Evolutionary conservation across 1,140 invertebrate genomes (phyloP).

Genomic region (Magallana angulata): DNA sequence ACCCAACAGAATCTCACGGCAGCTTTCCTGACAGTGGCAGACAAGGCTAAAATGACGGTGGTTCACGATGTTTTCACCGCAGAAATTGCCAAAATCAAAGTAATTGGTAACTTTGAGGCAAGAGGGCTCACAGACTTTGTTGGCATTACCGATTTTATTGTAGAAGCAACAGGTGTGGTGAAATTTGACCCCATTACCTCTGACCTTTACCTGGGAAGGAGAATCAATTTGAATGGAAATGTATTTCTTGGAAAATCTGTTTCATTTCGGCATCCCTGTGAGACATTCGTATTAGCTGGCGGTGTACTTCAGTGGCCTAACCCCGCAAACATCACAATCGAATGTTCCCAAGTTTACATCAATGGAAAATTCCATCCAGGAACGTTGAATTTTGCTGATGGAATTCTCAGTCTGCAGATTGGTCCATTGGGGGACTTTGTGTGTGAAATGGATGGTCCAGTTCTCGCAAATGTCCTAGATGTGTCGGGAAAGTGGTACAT

Average conservation of each 20-base stretch:
- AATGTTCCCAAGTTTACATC: slow-evolving; percentile 66
- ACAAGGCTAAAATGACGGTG: slow-evolving; percentile 34
- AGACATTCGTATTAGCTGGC: slow-evolving; percentile 58
- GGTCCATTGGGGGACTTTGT: slow-evolving; percentile 58
- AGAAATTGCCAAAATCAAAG: slow-evolving; percentile 38
- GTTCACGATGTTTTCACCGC: slow-evolving; percentile 43
- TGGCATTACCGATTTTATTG: slow-evolving; percentile 52
- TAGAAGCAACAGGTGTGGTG: slow-evolving; percentile 57
- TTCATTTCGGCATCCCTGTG: slow-evolving; percentile 63
- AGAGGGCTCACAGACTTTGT: slow-evolving; percentile 38
- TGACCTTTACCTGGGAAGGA: slow-evolving; percentile 59
- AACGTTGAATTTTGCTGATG: slow-evolving; percentile 57
- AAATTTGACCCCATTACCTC: slow-evolving; percentile 60
- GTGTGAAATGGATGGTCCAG: slow-evolving; percentile 57
- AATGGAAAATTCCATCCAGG: slow-evolving; percentile 64
- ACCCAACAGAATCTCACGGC: slow-evolving; percentile 50
- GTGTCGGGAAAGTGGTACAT: slow-evolving; percentile 64
- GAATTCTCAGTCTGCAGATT: slow-evolving; percentile 51
- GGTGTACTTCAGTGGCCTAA: slow-evolving; percentile 59
- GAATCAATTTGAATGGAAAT: slow-evolving; percentile 57
- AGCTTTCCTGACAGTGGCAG: slow-evolving; percentile 46
- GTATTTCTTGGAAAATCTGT: slow-evolving; percentile 57
- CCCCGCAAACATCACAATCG: slow-evolving; percentile 54
- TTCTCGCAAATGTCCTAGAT: slow-evolving; percentile 58
- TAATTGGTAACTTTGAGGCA: slow-evolving; percentile 58